Percentiles rank a stretch among this genome's conserved stretches.
phyloP scores from a whole-genome alignment of 2,797 vertebrate species.

The Chelonia mydas region DNA sequence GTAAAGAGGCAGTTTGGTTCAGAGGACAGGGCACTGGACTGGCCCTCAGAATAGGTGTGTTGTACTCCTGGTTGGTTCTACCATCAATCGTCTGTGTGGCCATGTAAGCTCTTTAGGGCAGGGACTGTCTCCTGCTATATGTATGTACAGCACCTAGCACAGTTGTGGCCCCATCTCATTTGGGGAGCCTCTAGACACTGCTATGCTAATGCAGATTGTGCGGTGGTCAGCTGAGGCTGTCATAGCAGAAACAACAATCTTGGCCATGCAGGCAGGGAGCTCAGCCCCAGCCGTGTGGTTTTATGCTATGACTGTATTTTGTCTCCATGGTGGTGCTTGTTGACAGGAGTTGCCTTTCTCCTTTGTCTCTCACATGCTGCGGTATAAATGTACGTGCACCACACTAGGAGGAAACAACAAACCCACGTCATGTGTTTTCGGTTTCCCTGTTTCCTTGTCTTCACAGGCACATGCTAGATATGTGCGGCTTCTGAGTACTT shows the following conservation, averaged over 20 bases:
- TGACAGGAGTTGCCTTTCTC: conserved; percentile 43
- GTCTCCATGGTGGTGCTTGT: not conserved
- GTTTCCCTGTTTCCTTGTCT: conserved; percentile 69
- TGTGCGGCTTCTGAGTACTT: not conserved
- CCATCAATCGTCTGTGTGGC: not conserved
- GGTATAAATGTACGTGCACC: conserved; percentile 10
- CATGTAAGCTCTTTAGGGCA: not conserved
- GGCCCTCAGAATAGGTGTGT: not conserved
- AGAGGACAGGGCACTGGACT: not conserved
- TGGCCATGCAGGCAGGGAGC: not conserved
- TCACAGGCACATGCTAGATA: conserved; percentile 31
- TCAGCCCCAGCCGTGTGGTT: conserved; percentile 14
- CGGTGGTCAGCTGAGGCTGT: not conserved
- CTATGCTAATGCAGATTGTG: not conserved
- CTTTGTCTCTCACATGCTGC: conserved; percentile 21
- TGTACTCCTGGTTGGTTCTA: not conserved
- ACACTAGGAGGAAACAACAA: conserved; percentile 66
- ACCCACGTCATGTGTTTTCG: conserved; percentile 62
- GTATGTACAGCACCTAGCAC: not conserved
- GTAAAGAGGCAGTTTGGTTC: not conserved
- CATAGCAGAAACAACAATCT: fast-evolving
- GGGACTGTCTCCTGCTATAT: not conserved
- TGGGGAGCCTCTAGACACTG: not conserved
- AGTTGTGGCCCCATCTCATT: not conserved
- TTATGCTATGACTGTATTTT: not conserved